Evolutionary conservation across 2,888 invertebrate genomes (phyloP).

Genomic region (Helobdella robusta): DNA sequence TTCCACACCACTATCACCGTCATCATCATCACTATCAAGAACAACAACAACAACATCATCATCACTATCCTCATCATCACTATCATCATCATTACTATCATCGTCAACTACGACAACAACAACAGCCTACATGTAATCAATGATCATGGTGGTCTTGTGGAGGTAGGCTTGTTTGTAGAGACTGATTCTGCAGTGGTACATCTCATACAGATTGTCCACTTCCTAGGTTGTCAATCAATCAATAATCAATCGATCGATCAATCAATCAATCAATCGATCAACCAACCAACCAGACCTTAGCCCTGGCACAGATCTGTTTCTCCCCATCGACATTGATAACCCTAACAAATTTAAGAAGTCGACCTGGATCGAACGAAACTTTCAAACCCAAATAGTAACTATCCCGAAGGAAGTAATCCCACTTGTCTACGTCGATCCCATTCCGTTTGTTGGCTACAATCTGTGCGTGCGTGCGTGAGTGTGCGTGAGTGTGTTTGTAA

Average conservation of each 20-base stretch:
- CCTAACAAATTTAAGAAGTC: constrained; percentile 49
- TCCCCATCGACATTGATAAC: constrained; percentile 28
- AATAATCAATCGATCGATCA: not conserved
- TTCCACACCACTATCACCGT: no score
- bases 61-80: no score
- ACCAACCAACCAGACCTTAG: constrained; percentile 28
- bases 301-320: constrained; percentile 31
- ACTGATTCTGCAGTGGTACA: constrained; percentile 40
- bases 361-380: constrained; percentile 51
- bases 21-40: no score
- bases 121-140: constrained; percentile 51
- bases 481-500: not conserved
- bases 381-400: constrained; percentile 51
- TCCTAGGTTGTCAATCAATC: no score
- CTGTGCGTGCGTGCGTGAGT: constrained; percentile 40
- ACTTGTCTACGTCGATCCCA: constrained; percentile 61
- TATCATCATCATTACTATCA: no score
- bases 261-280: not conserved
- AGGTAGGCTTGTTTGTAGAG: constrained; percentile 52
- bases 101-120: not conserved
- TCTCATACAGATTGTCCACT: constrained; percentile 40
- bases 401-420: constrained; percentile 61
- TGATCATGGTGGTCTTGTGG: constrained; percentile 48
- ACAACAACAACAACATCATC: no score
- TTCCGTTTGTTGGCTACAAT: constrained; percentile 57